phyloP scores from a whole-genome alignment of 2,888 invertebrate genomes.

The Ptilodon capucinus region DNA sequence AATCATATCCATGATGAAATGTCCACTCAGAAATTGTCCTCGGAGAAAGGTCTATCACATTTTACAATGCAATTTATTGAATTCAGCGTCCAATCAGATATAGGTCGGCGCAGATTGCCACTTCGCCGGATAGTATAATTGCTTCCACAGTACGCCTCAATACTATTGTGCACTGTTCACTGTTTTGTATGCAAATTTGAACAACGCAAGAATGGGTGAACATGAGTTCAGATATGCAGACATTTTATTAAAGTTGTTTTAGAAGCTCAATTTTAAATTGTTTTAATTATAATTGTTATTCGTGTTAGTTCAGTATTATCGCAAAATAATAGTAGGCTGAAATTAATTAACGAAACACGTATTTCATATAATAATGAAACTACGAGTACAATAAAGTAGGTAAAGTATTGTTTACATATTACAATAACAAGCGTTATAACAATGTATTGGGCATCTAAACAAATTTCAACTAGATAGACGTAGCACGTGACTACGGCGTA shows the following conservation, averaged over 20 bases:
- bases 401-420: too few species aligned
- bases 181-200: not conserved
- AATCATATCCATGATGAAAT: too few species aligned
- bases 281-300: not conserved
- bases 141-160: not conserved
- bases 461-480: not conserved
- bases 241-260: not conserved
- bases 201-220: not conserved
- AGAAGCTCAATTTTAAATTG: too few species aligned
- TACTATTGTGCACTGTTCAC: not conserved
- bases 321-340: too few species aligned
- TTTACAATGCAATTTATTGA: not conserved
- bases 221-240: not conserved
- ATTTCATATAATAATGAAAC: too few species aligned
- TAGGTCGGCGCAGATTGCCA: not conserved
- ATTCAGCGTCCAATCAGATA: not conserved
- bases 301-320: too few species aligned
- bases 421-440: too few species aligned
- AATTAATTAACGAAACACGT: too few species aligned
- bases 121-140: not conserved
- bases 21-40: too few species aligned
- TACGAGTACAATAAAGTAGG: too few species aligned
- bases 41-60: not conserved
- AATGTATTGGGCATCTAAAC: not conserved
- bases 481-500: conserved; percentile 14